Evolutionary conservation across 2,888 invertebrate species (phyloP).

Genomic region (Anticlea derivata): DNA sequence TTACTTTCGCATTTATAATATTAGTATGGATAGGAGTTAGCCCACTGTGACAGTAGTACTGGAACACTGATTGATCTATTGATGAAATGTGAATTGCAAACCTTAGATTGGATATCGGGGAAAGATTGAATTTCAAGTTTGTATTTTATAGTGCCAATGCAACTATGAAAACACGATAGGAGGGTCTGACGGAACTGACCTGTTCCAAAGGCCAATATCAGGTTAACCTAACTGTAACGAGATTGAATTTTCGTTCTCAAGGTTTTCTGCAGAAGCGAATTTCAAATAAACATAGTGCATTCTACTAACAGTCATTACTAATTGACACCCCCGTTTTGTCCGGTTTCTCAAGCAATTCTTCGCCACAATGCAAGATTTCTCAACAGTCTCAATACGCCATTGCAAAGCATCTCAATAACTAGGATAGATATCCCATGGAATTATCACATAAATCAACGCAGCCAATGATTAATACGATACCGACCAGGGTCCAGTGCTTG

Average conservation of each 20-base stretch:
- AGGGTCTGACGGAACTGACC: constrained; percentile 1
- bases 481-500: constrained; percentile 61
- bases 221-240: neutral
- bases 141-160: constrained; percentile 21
- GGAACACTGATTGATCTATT: constrained; percentile 58
- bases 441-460: constrained; percentile 77
- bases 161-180: constrained; percentile 9
- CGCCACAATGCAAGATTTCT: constrained; percentile 23
- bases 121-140: constrained; percentile 28
- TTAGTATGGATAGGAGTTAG: too few species aligned
- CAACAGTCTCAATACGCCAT: constrained; percentile 27
- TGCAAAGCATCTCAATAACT: constrained; percentile 63
- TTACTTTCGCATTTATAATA: too few species aligned
- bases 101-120: constrained; percentile 21
- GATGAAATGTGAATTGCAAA: constrained; percentile 37
- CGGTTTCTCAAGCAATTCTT: constrained; percentile 22
- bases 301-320: too few species aligned
- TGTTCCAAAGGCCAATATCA: constrained; percentile 3
- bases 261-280: too few species aligned
- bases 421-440: constrained; percentile 64
- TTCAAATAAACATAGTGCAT: neutral
- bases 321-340: neutral
- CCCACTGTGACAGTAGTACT: constrained; percentile 56
- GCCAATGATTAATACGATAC: constrained; percentile 74
- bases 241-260: too few species aligned